phyloP scores from a whole-genome alignment of 2,888 invertebrate genomes.

The Darwinula stevensoni region DNA sequence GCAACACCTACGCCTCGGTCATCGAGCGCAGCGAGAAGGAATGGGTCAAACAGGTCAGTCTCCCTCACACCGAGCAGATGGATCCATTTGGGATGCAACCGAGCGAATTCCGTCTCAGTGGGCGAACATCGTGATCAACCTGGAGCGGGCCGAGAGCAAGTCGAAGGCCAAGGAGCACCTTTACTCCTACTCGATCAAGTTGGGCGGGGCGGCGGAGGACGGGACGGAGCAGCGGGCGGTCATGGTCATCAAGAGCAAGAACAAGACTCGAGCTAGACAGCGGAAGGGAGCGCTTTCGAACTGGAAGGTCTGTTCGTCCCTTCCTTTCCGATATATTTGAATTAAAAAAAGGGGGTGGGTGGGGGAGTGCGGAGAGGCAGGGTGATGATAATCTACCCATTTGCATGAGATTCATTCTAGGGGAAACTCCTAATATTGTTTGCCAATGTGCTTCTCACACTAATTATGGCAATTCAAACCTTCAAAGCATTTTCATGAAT shows the following conservation, averaged over 20 bases:
- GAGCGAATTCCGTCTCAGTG: conserved; percentile 29
- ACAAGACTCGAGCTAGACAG: conserved; percentile 81
- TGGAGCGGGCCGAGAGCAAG: conserved; percentile 75
- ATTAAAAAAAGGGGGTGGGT: too few relatives aligned
- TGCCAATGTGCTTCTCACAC: too few relatives aligned
- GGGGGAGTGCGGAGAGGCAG: too few relatives aligned
- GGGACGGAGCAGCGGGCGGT: conserved; percentile 61
- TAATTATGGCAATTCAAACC: too few relatives aligned
- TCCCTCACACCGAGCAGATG: background rate
- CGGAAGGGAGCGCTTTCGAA: conserved; percentile 80
- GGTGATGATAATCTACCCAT: too few relatives aligned
- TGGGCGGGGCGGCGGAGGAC: conserved; percentile 28
- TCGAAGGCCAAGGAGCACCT: conserved; percentile 67
- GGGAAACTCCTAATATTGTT: too few relatives aligned
- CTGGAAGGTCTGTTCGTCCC: too few relatives aligned
- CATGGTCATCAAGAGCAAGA: conserved; percentile 92
- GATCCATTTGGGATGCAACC: background rate
- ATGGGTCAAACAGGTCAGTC: conserved; percentile 64
- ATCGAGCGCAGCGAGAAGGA: conserved; percentile 97
- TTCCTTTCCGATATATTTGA: too few relatives aligned
- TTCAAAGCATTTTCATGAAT: too few relatives aligned
- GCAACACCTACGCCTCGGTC: conserved; percentile 91
- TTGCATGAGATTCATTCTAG: too few relatives aligned
- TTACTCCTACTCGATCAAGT: conserved; percentile 75
- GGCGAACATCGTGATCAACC: conserved; percentile 90